Evolutionary conservation across 2,797 vertebrate genomes (phyloP).

Genomic region (Hemibagrus guttatus): DNA sequence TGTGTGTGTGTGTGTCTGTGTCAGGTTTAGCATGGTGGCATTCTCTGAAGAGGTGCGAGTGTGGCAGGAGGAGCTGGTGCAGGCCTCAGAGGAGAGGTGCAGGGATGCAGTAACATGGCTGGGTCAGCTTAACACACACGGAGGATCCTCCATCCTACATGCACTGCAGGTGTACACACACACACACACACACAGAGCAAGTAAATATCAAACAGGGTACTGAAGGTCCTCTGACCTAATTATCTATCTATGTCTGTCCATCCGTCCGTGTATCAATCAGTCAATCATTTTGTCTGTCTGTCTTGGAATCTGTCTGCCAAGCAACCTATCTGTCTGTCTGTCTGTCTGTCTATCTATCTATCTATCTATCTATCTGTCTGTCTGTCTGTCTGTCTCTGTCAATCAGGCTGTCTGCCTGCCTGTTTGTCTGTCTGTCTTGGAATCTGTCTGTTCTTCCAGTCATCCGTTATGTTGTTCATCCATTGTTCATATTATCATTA

Average conservation of each 20-base stretch:
- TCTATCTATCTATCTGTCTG: background rate
- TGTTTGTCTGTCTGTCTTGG: background rate
- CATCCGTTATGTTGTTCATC: background rate
- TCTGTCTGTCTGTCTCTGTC: background rate
- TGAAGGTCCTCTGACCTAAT: background rate
- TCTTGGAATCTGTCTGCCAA: no score
- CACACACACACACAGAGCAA: background rate
- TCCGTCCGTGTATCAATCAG: accelerated
- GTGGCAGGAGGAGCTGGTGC: constrained; percentile 73
- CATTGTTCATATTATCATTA: background rate
- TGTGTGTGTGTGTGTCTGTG: background rate
- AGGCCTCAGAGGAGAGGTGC: constrained; percentile 71
- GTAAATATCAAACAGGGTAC: background rate
- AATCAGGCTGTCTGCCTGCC: no score
- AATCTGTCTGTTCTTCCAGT: background rate
- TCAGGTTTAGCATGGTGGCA: constrained; percentile 80
- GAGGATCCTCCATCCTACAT: constrained; percentile 73
- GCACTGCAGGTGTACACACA: constrained; percentile 73
- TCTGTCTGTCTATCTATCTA: background rate
- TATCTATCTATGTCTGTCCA: background rate
- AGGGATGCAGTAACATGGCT: constrained; percentile 76
- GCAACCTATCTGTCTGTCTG: no score
- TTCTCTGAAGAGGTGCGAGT: constrained; percentile 71
- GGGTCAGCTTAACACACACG: constrained; percentile 67
- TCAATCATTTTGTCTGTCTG: no score